These are phyloP conservation scores for Drosophila limbata DNA, from an alignment of 2,888 invertebrate species.

Conservation along the genomic window DNA sequence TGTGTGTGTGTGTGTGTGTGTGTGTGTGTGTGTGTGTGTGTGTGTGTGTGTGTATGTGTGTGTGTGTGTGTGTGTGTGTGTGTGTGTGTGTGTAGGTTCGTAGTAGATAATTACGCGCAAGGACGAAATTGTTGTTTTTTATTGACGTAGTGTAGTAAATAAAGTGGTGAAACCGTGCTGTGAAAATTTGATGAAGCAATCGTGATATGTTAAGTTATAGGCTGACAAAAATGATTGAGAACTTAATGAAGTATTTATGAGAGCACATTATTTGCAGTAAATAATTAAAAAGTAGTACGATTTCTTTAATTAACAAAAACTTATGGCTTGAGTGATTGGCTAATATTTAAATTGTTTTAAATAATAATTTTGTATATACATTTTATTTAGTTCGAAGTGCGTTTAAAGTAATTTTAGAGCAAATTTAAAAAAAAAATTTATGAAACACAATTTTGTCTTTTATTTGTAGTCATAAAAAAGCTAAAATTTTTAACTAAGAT, in stretches of 20 bases:
- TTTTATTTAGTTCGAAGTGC: no score
- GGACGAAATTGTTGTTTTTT: slow-evolving; percentile 36
- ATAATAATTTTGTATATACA: no score
- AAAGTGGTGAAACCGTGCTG: slow-evolving; percentile 16
- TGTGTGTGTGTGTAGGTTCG: slow-evolving; percentile 31
- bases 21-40: slow-evolving; percentile 16
- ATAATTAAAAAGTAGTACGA: no score
- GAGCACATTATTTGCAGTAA: neutral
- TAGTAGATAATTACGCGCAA: slow-evolving; percentile 65
- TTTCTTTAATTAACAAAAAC: no score
- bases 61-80: slow-evolving; percentile 19
- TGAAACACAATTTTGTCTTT: neutral
- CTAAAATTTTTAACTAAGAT: neutral
- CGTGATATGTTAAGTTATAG: slow-evolving; percentile 6
- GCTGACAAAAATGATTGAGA: neutral
- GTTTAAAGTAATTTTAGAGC: no score
- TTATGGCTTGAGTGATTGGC: no score
- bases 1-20: no score
- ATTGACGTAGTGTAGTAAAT: neutral
- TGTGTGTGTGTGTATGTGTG: slow-evolving; percentile 24
- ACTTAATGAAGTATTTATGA: neutral
- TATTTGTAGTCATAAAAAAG: neutral
- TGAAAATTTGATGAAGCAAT: slow-evolving; percentile 7
- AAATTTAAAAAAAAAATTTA: no score
- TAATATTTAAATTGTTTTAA: no score